Evolutionary conservation across 2,888 invertebrate species (phyloP), one percentile per base, ranked within the genome.

Genomic region (Brenthis daphne): DNA sequence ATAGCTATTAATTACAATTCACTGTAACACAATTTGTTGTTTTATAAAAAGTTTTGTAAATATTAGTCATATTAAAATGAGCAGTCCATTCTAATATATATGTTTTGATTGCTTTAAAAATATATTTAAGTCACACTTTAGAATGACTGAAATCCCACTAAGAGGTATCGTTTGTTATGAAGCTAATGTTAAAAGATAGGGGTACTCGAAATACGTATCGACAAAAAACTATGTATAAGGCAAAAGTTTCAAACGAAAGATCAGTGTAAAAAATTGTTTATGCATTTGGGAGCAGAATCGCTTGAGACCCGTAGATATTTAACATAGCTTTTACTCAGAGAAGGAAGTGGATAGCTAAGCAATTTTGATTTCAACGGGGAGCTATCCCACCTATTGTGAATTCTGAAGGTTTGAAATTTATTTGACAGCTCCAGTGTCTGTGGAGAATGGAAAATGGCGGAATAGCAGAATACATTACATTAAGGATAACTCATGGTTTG

Each of bases 371-470:
- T 82, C 82, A 85, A 82, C 74, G 83, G 76, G 72, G 75, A 79
- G 79, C 77, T 81, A 85, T 85, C 87, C 88, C 89, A 88, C 90
- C 91, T 91, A 90, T 92, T 90, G 90, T 91, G 90, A 89, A 89
- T 90, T 87, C 86, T 80, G 85, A 88, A 86, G 87, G 85, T 83
- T 87, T 88, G 87, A 92, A 90, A 93, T 93, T 93, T 93, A 93
- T 93, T 91, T 85, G 93, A 93, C 93, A 90, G 89, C 84, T 75
- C 80, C 85, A 89, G 88, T 89, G 87, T 91, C 92, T 92, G 91
- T 87, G 85, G 92, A 93, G 92, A 93, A 93, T 92, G 88, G 92
- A 90, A 92, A 92, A 92, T 92, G 90, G 92, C 89, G 88, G 88
- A 89, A 88, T 89, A 84, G 88, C 78, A 85, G 86, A 87, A 91